phyloP scores from a whole-genome alignment of 2,888 invertebrate genomes.

The Operophtera brumata region DNA sequence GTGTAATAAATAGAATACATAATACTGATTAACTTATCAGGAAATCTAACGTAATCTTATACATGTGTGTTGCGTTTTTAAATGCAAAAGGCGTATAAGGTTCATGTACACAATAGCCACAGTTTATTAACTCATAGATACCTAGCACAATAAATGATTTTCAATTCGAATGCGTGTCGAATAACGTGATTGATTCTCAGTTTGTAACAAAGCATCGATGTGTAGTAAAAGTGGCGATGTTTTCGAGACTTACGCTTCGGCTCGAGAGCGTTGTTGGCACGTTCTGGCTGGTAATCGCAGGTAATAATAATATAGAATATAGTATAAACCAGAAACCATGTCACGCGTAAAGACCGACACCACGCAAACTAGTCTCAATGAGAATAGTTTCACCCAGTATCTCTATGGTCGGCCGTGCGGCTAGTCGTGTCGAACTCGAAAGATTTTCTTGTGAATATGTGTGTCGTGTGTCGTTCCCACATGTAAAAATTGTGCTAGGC shows the following conservation, averaged over 20 bases:
- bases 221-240: constrained; percentile 23
- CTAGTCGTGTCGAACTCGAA: too few species aligned
- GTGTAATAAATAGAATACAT: constrained; percentile 6
- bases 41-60: neutral
- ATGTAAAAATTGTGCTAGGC: too few species aligned
- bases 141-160: neutral
- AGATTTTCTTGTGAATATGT: too few species aligned
- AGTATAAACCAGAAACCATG: too few species aligned
- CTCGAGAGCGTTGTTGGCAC: constrained; percentile 46
- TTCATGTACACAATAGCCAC: neutral
- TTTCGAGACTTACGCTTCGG: constrained; percentile 16
- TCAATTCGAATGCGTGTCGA: neutral
- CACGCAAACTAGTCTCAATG: too few species aligned
- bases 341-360: too few species aligned
- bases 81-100: constrained; percentile 29
- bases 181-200: constrained; percentile 19
- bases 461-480: too few species aligned
- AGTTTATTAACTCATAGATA: too few species aligned
- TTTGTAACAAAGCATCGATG: constrained; percentile 33
- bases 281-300: constrained; percentile 41
- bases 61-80: constrained; percentile 7
- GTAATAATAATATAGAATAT: too few species aligned
- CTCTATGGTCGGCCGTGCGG: too few species aligned
- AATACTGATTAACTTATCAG: constrained; percentile 6
- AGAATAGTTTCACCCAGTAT: too few species aligned